Conservation (phyloP, 2,888 invertebrate genomes). For the Camponotus fellah region DNA sequence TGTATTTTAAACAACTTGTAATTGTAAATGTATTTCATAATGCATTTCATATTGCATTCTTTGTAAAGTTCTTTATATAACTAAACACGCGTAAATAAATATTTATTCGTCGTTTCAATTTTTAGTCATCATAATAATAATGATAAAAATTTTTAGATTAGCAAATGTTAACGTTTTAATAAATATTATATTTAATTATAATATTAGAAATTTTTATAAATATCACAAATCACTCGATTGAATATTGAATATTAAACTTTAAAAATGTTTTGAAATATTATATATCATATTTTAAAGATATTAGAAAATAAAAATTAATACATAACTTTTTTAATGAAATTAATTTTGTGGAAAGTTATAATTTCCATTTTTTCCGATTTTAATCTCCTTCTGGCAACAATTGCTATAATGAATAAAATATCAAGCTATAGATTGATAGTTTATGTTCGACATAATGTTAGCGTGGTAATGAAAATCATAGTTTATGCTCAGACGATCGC, state of each 20-base stretch:
- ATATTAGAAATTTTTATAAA: neutral
- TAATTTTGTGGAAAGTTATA: neutral
- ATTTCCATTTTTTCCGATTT: neutral
- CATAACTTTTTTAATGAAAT: neutral
- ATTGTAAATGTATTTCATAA: neutral
- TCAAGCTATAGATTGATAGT: slow-evolving; percentile 26
- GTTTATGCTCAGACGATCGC: slow-evolving; percentile 49
- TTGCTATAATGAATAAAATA: neutral
- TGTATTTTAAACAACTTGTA: neutral
- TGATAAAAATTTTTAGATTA: neutral
- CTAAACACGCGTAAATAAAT: neutral
- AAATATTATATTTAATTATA: slow-evolving; percentile 8
- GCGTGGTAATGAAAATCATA: slow-evolving; percentile 26
- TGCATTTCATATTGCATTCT: too few species aligned
- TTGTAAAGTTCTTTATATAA: neutral
- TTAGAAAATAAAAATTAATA: neutral
- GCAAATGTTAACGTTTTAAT: neutral
- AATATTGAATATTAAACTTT: slow-evolving; percentile 25
- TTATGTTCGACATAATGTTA: slow-evolving; percentile 27
- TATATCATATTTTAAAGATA: neutral
- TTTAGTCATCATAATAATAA: neutral
- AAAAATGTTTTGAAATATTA: neutral
- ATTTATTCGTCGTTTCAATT: neutral
- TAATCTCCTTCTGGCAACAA: neutral
- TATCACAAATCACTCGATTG: neutral